Percentiles rank a stretch among this genome's conserved stretches.
These are phyloP conservation scores for Coleophora deauratella DNA, from an alignment of 2,888 invertebrate species.

Conservation along the genomic window DNA sequence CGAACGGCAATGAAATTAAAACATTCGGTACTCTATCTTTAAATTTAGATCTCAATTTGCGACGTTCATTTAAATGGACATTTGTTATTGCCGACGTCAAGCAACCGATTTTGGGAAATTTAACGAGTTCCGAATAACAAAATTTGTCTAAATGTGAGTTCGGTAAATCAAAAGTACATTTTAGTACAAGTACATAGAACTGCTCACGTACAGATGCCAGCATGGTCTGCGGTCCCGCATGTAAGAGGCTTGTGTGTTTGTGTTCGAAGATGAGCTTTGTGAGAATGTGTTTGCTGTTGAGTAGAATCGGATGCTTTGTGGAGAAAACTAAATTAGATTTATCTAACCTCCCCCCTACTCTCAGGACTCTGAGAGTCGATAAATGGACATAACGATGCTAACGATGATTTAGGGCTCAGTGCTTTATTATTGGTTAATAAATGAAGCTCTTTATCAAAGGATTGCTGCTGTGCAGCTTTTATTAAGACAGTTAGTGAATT, in stretches of 20 bases:
- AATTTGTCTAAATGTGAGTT: too few species aligned
- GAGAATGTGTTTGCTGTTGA: neutral
- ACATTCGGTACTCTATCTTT: too few species aligned
- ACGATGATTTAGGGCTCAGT: neutral
- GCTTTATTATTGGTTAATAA: neutral
- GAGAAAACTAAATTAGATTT: neutral
- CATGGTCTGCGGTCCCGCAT: neutral
- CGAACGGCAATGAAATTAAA: too few species aligned
- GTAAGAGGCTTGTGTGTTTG: neutral
- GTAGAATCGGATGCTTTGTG: neutral
- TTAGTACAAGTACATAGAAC: too few species aligned
- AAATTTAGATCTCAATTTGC: too few species aligned
- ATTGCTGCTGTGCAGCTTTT: too few species aligned
- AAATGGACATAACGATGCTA: neutral
- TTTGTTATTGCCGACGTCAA: too few species aligned
- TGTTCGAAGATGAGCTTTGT: neutral
- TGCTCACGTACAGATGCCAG: neutral
- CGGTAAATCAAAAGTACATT: too few species aligned
- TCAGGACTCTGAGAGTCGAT: neutral
- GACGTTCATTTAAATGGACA: too few species aligned
- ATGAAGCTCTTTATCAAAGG: neutral
- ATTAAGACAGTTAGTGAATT: too few species aligned
- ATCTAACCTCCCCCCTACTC: neutral
- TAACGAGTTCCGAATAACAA: too few species aligned
- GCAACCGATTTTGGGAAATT: too few species aligned